Conservation (phyloP, 2,797 vertebrate genomes). For the Gallirallus australis region DNA sequence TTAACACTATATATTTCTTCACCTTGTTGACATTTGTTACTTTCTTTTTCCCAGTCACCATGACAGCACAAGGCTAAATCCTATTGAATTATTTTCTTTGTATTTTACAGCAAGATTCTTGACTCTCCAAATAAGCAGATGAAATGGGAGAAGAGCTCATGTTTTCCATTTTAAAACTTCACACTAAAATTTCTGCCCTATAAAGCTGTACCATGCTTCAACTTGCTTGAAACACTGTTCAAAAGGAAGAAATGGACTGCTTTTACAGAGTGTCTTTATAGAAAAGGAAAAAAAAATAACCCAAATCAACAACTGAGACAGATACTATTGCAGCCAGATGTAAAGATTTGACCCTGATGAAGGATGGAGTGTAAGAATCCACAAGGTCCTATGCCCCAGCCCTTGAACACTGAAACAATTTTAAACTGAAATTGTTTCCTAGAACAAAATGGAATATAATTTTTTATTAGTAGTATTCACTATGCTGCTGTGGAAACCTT, state of each 20-base stretch:
- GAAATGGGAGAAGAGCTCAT: neutral
- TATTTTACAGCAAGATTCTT: neutral
- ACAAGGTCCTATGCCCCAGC: neutral
- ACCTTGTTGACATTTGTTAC: neutral
- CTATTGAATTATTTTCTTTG: neutral
- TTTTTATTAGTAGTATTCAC: neutral
- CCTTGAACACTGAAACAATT: neutral
- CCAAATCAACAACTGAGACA: no score
- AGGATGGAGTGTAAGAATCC: neutral
- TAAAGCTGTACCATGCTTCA: neutral
- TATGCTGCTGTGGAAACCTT: neutral
- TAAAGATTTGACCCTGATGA: neutral
- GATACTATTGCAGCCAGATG: neutral
- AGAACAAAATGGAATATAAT: neutral
- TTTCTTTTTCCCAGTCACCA: neutral
- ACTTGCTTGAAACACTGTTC: neutral
- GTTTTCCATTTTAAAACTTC: neutral
- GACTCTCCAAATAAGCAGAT: neutral
- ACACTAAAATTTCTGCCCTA: neutral
- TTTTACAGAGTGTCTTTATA: neutral
- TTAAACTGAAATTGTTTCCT: neutral
- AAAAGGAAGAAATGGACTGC: neutral
- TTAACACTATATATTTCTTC: neutral
- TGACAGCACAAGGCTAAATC: neutral
- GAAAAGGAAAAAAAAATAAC: neutral